Base-by-base conservation (phyloP, 1,140 invertebrate species). In the Teleogryllus occipitalis region DNA sequence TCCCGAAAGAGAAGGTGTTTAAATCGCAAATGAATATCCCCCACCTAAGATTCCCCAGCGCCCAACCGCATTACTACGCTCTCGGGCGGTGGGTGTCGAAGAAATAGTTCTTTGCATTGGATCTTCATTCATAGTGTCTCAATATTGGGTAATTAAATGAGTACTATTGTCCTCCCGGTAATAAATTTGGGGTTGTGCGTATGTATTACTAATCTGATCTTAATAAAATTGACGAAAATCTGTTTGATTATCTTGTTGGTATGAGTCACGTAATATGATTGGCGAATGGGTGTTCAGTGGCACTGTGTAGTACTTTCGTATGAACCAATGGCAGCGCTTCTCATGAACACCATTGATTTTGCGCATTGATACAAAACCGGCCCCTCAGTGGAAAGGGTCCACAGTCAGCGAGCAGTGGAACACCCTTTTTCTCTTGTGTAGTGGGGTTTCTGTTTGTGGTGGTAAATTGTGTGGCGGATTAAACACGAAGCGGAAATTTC, bases 391-490 rank as follows among this genome's bases (percentile, higher is more conserved):
- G 49, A 80, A 81, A 78, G 78, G 78, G 81, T 81, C 79, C 80
- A 81, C 81, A 81, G 81, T 82, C 14, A n/a, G 47, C 21, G 47
- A 77, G 54, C 54, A 21, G 39, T 21, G 81, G 78, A 82, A 80
- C 80, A 79, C 79, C 78, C 78, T 80, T 74, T 81, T 80, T 74
- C 76, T 78, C 77, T 54, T 81, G 75, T 77, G 77, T 76, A 75
- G 76, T 81, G 79, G 80, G 78, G 78, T 79, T 81, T 79, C 48
- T n/a, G 54, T 79, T 77, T 80, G 48, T 81, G 80, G 82, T 82
- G 80, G 15, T 47, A 49, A n/a, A 21, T 77, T 77, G 76, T 77
- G 76, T 77, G n/a, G 8, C 0, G 46, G 21, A 48, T 22, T 77
- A 77, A 21, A 21, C 47, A n/a, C 22, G 76, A n/a, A 77, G 76